These are phyloP conservation scores for Miopithecus talapoin DNA, from an alignment of 2,797 vertebrate genomes.

Conservation along the genomic window DNA sequence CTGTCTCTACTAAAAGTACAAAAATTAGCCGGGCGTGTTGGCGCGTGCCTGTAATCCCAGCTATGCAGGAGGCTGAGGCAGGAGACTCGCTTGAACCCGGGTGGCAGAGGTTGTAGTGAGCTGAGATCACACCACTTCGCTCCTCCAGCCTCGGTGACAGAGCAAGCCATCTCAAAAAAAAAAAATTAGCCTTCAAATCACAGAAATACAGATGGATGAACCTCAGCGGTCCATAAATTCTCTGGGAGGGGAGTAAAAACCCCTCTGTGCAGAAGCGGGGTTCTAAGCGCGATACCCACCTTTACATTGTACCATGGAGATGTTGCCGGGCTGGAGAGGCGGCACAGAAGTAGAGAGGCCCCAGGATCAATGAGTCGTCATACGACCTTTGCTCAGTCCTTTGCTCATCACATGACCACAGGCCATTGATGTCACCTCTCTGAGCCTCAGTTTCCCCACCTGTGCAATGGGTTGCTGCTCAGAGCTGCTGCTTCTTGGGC, in stretches of 20 bases:
- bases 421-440: neutral
- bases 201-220: neutral
- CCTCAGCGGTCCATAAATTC: neutral
- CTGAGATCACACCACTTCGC: too few species aligned
- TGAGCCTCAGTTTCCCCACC: too few species aligned
- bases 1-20: too few species aligned
- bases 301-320: neutral
- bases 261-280: neutral
- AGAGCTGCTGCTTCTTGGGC: neutral
- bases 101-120: too few species aligned
- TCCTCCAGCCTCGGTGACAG: too few species aligned
- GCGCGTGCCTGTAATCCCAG: too few species aligned
- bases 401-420: neutral
- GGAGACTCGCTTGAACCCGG: too few species aligned
- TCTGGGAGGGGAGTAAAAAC: neutral
- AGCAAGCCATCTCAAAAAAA: too few species aligned
- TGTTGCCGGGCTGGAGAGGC: neutral
- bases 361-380: neutral
- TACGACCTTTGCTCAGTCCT: neutral
- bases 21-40: too few species aligned
- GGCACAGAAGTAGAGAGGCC: neutral
- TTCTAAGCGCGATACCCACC: accelerated
- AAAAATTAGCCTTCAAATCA: neutral
- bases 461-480: neutral
- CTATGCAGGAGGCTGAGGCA: too few species aligned